Evolutionary conservation across 2,888 invertebrate genomes (phyloP).

Genomic region (Dicranocentrus wangi): DNA sequence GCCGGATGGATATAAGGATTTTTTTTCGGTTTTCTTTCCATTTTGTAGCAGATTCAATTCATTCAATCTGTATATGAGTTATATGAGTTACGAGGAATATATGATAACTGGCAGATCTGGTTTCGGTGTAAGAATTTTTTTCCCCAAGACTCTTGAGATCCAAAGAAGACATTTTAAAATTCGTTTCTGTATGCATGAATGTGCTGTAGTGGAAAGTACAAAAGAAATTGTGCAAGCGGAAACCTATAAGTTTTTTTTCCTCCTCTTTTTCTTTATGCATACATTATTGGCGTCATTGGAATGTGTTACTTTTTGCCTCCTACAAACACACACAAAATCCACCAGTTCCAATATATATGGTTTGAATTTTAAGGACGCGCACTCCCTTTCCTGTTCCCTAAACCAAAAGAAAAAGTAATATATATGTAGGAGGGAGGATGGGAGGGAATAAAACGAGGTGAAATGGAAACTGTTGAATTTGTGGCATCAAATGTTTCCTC

Average conservation of each 20-base stretch:
- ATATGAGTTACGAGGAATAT: conserved; percentile 42
- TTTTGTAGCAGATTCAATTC: conserved; percentile 47
- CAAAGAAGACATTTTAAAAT: conserved; percentile 52
- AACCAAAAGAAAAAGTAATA: conserved; percentile 37
- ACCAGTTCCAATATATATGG: not conserved
- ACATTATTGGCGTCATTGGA: conserved; percentile 45
- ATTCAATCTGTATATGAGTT: too few relatives aligned
- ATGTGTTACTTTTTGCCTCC: conserved; percentile 18
- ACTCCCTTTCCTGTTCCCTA: conserved; percentile 32
- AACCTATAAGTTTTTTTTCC: conserved; percentile 31
- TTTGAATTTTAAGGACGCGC: conserved; percentile 39
- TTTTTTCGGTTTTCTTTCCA: conserved; percentile 3
- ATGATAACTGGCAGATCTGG: conserved; percentile 5
- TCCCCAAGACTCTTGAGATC: not conserved
- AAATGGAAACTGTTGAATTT: conserved; percentile 55
- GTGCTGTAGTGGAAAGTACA: conserved; percentile 38
- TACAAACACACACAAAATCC: not conserved
- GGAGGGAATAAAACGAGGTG: conserved; percentile 24
- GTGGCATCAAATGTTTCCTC: conserved; percentile 20
- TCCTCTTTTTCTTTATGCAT: conserved; percentile 40
- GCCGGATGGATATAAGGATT: conserved; percentile 41
- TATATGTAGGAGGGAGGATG: conserved; percentile 15
- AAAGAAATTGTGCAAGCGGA: conserved; percentile 54
- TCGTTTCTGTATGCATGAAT: conserved; percentile 15
- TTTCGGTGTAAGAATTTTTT: conserved; percentile 7